phyloP scores from a whole-genome alignment of 2,888 invertebrate species.

The Melinaea marsaeus region DNA sequence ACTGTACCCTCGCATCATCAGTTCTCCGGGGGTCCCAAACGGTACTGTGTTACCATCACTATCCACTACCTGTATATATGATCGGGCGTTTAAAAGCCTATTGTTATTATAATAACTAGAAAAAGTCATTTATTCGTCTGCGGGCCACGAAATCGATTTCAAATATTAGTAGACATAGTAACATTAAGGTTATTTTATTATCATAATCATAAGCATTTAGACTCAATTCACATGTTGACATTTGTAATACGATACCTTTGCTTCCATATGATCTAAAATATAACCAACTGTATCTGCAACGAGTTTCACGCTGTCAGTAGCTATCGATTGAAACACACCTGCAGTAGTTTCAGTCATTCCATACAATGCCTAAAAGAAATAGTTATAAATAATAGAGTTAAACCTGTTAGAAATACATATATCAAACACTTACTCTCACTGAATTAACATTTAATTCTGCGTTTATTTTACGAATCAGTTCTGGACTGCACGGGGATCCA shows the following conservation, averaged over 20 bases:
- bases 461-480: slow-evolving; percentile 76
- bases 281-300: slow-evolving; percentile 79
- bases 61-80: slow-evolving; percentile 79
- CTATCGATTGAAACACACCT: slow-evolving; percentile 74
- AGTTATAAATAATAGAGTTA: not conserved
- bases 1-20: slow-evolving; percentile 84
- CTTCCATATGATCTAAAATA: slow-evolving; percentile 79
- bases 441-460: slow-evolving; percentile 68
- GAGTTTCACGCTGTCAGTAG: slow-evolving; percentile 68
- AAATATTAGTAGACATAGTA: too few relatives aligned
- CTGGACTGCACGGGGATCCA: slow-evolving; percentile 87
- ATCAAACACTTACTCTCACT: slow-evolving; percentile 62
- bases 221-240: too few relatives aligned
- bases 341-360: slow-evolving; percentile 81
- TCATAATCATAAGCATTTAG: too few relatives aligned
- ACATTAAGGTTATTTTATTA: too few relatives aligned
- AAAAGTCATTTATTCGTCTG: too few relatives aligned
- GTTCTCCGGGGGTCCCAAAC: slow-evolving; percentile 85
- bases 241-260: slow-evolving; percentile 59
- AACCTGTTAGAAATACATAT: not conserved
- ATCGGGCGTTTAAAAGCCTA: not conserved
- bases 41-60: slow-evolving; percentile 81
- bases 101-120: too few relatives aligned
- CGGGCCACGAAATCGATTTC: too few relatives aligned
- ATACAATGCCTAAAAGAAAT: slow-evolving; percentile 71